Evolutionary conservation across 2,797 vertebrate species (phyloP).

Genomic region (Hoplostethus mediterraneus): DNA sequence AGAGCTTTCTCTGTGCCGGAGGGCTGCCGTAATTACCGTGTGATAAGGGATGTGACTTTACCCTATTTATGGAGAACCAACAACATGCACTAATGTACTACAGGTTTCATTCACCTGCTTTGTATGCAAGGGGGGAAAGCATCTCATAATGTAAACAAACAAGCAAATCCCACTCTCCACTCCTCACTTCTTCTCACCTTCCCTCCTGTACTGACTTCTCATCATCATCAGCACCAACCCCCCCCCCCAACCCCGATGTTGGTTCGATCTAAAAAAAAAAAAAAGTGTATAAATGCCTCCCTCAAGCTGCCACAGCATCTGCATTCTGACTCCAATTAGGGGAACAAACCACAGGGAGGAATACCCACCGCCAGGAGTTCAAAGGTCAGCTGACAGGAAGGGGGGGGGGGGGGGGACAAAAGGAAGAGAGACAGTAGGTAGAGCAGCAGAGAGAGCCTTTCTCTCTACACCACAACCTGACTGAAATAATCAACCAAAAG

Average conservation of each 20-base stretch:
- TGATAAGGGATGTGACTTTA: not conserved
- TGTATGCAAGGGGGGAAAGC: constrained; percentile 8
- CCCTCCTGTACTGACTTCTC: constrained; percentile 18
- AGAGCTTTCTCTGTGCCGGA: constrained; percentile 15
- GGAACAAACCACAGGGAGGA: constrained; percentile 76
- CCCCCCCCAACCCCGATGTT: constrained; percentile 17
- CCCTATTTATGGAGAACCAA: constrained; percentile 17
- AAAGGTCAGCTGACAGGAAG: constrained; percentile 79
- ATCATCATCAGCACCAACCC: constrained; percentile 18
- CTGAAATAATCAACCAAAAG: constrained; percentile 64
- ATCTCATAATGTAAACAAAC: constrained; percentile 41
- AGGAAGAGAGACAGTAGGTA: constrained; percentile 60
- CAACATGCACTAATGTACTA: not conserved
- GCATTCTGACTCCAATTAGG: constrained; percentile 83
- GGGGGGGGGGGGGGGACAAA: constrained; percentile 59
- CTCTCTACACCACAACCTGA: constrained; percentile 43
- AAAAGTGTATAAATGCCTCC: constrained; percentile 32
- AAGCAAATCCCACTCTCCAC: constrained; percentile 15
- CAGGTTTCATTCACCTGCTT: constrained; percentile 13
- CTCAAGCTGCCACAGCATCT: constrained; percentile 73
- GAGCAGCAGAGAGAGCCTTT: constrained; percentile 44
- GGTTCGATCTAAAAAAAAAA: constrained; percentile 38
- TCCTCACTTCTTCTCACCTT: constrained; percentile 30
- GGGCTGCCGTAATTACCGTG: constrained; percentile 12
- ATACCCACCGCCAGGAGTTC: constrained; percentile 71